Conservation (phyloP, 2,113 vertebrate genomes). For the Todiramphus chloris region DNA sequence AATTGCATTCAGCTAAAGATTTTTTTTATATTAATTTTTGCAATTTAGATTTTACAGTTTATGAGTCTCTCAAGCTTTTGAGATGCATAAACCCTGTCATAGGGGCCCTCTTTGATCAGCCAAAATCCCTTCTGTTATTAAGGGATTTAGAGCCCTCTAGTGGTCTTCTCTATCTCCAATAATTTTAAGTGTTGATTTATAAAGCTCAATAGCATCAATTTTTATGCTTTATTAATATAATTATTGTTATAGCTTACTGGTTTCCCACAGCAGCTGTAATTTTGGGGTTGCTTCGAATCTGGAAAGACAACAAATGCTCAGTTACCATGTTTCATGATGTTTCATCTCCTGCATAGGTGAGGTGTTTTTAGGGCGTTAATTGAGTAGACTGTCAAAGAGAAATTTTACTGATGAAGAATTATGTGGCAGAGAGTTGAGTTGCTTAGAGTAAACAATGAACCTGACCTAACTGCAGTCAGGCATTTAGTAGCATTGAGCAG, state of each 20-base stretch:
- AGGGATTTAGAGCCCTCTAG: constrained; percentile 57
- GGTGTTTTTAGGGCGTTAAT: not conserved
- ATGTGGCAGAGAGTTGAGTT: not conserved
- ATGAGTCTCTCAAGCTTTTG: not conserved
- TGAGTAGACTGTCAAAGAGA: not conserved
- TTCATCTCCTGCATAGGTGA: not conserved
- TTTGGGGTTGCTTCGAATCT: not conserved
- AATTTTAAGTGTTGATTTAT: not conserved
- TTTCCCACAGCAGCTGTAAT: not conserved
- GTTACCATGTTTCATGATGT: not conserved
- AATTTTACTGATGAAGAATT: not conserved
- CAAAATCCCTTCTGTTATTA: not conserved
- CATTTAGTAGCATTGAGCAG: not conserved
- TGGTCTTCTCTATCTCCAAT: not conserved
- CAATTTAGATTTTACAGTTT: not conserved
- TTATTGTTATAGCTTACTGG: not conserved
- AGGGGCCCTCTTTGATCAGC: not conserved
- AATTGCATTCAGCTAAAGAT: not conserved
- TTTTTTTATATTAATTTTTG: not conserved
- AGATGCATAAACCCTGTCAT: not conserved
- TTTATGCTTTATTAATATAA: not conserved
- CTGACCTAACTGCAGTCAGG: not conserved
- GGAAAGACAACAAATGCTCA: not conserved
- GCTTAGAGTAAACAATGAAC: not conserved
- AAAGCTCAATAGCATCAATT: not conserved